These are phyloP conservation scores for Scolopax mira DNA, from an alignment of 2,113 vertebrate genomes.

Conservation along the genomic window DNA sequence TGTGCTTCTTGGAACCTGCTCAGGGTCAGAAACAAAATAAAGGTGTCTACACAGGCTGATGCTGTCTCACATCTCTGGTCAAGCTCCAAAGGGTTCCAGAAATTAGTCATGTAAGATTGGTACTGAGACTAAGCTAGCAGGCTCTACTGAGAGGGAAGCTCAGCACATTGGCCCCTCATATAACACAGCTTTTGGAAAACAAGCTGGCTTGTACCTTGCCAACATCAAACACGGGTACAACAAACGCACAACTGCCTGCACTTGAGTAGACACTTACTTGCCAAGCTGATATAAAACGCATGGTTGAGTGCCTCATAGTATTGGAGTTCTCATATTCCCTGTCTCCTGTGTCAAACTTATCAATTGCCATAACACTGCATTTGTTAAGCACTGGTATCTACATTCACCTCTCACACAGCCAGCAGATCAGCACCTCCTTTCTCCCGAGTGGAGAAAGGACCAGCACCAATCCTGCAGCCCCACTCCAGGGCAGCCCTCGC, in stretches of 20 bases:
- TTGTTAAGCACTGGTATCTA: neutral
- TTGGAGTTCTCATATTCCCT: neutral
- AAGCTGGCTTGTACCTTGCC: neutral
- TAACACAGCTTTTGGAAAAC: neutral
- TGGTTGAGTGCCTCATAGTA: neutral
- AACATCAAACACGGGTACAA: rapidly evolving
- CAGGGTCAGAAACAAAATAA: neutral
- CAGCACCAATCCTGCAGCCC: neutral
- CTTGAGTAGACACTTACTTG: neutral
- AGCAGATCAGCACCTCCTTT: neutral
- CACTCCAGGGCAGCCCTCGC: neutral
- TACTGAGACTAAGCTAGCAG: neutral
- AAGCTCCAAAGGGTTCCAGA: neutral
- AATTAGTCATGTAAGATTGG: neutral
- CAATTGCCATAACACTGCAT: neutral
- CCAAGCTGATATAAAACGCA: neutral
- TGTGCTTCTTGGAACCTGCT: neutral
- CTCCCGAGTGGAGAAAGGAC: neutral
- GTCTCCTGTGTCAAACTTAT: neutral
- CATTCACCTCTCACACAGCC: neutral
- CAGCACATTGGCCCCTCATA: neutral
- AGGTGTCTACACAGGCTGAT: neutral
- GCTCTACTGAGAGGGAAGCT: neutral
- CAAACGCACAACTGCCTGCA: neutral
- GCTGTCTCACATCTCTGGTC: neutral